Percentiles rank a stretch among this genome's conserved stretches.
phyloP scores from a whole-genome alignment of 1,140 invertebrate genomes.

The Drosophila orosa region DNA sequence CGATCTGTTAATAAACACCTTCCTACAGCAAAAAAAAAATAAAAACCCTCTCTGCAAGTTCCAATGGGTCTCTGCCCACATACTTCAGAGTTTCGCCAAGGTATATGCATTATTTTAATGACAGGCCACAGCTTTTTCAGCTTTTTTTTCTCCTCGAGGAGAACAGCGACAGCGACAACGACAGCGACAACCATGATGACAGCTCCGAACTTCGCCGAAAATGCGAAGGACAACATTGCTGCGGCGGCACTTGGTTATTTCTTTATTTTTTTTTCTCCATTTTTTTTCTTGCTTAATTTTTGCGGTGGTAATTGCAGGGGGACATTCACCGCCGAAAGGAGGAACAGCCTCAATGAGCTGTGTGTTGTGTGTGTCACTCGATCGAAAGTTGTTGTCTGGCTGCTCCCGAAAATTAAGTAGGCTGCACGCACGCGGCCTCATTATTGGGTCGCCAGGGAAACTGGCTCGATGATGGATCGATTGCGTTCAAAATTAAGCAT shows the following conservation, averaged over 20 bases:
- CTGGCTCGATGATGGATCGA: conserved; percentile 38
- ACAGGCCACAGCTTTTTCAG: conserved; percentile 56
- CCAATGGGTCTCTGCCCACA: conserved; percentile 63
- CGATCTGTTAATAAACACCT: conserved; percentile 84
- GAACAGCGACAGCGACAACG: conserved; percentile 35
- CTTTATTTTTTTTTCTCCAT: background rate
- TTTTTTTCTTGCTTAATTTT: conserved; percentile 9
- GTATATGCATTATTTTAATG: conserved; percentile 83
- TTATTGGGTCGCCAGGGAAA: conserved; percentile 29
- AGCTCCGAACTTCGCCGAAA: conserved; percentile 57
- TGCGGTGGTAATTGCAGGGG: conserved; percentile 66
- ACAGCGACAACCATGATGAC: conserved; percentile 42
- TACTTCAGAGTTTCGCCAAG: conserved; percentile 64
- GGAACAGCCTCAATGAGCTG: conserved; percentile 36
- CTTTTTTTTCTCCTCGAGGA: conserved; percentile 52
- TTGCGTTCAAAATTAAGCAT: background rate
- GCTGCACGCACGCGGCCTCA: conserved; percentile 41
- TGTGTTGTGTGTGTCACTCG: conserved; percentile 39
- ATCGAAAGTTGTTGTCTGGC: conserved; percentile 40
- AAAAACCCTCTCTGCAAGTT: conserved; percentile 18
- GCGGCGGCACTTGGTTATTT: conserved; percentile 57
- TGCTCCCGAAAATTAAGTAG: conserved; percentile 42
- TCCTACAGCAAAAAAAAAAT: conserved; percentile 26
- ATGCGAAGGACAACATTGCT: conserved; percentile 72
- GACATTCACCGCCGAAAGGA: conserved; percentile 71